phyloP scores from a whole-genome alignment of 2,113 vertebrate genomes.

The Laticauda colubrina region DNA sequence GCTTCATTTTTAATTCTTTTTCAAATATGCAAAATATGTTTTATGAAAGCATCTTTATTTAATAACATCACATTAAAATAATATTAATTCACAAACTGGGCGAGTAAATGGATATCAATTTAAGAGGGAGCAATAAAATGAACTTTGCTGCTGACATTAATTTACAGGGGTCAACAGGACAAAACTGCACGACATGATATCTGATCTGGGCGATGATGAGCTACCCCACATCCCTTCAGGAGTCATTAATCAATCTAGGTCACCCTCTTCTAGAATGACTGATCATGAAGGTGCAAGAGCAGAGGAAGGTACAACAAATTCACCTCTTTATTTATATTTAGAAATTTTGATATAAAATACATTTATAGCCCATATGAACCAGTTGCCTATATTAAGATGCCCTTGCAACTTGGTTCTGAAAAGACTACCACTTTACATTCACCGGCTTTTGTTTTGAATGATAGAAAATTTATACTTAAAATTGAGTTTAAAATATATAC shows the following conservation, averaged over 20 bases:
- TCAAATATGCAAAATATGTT: conserved; percentile 18
- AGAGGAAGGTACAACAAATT: conserved; percentile 78
- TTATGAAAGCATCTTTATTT: conserved; percentile 30
- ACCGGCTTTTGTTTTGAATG: conserved; percentile 25
- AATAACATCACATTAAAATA: conserved; percentile 6
- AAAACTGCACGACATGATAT: conserved; percentile 80
- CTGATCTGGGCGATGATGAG: conserved; percentile 80
- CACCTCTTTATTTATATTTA: conserved; percentile 68
- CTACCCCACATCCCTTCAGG: conserved; percentile 77
- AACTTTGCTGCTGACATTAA: conserved; percentile 76
- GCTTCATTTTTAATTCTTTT: conserved; percentile 36
- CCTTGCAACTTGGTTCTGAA: conserved; percentile 23
- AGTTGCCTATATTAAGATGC: conserved; percentile 30
- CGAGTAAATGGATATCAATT: conserved; percentile 65
- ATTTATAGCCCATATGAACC: conserved; percentile 52
- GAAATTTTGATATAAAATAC: conserved; percentile 58
- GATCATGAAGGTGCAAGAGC: conserved; percentile 81
- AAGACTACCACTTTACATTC: conserved; percentile 31
- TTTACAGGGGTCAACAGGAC: conserved; percentile 80
- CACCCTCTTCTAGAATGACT: conserved; percentile 79
- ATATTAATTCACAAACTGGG: conserved; percentile 57
- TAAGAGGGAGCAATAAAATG: conserved; percentile 69
- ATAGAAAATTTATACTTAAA: background rate
- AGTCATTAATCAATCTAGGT: conserved; percentile 78
- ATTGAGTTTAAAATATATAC: background rate